Conservation (phyloP, 1,140 invertebrate genomes). For the Microplitis mediator region DNA sequence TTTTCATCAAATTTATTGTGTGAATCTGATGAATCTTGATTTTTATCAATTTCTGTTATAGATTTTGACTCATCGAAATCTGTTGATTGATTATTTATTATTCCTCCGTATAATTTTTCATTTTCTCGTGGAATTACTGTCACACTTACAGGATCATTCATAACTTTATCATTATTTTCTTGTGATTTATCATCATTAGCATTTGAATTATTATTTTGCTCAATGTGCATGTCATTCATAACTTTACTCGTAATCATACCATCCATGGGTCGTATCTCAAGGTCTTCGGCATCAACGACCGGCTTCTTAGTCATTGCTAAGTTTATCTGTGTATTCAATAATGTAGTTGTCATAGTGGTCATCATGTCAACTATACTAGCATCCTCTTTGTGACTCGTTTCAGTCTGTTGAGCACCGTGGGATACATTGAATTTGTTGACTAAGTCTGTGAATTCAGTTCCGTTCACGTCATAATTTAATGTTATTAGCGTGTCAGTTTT, state of each 20-base stretch:
- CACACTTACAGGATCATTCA: neutral
- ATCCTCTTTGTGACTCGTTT: slow-evolving; percentile 18
- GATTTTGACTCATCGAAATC: neutral
- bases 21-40: neutral
- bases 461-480: slow-evolving; percentile 12
- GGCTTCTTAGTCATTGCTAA: slow-evolving; percentile 2
- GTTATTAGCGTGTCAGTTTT: neutral
- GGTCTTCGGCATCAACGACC: slow-evolving; percentile 3
- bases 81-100: neutral
- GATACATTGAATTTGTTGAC: slow-evolving; percentile 23
- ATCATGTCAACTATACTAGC: slow-evolving; percentile 21
- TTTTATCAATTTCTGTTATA: slow-evolving; percentile 13
- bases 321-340: neutral
- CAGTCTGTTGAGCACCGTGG: slow-evolving; percentile 17
- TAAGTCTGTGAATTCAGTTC: slow-evolving; percentile 27
- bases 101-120: neutral
- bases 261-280: slow-evolving; percentile 5
- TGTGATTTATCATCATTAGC: slow-evolving; percentile 12
- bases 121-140: neutral
- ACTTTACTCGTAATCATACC: neutral
- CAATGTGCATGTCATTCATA: slow-evolving; percentile 15
- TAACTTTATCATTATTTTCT: neutral
- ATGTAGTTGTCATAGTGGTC: slow-evolving; percentile 21
- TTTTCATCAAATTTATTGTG: slow-evolving; percentile 45
- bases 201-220: slow-evolving; percentile 3